Conservation (phyloP, 1,140 invertebrate genomes). For the Carposina sasakii region DNA sequence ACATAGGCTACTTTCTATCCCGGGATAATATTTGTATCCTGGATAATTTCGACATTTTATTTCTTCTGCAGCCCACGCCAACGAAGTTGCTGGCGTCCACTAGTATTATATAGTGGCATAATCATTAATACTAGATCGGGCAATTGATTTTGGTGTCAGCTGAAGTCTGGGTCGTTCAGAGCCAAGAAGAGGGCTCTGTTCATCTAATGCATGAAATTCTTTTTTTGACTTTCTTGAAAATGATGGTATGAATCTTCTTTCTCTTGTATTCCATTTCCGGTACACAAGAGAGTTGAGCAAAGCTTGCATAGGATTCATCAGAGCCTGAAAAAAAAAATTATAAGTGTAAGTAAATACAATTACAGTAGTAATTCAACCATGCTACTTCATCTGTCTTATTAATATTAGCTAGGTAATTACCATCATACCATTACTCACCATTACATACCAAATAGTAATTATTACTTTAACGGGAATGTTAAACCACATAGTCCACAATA, state of each 20-base stretch:
- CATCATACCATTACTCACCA: slow-evolving; percentile 73
- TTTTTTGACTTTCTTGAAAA: slow-evolving; percentile 32
- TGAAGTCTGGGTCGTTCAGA: slow-evolving; percentile 55
- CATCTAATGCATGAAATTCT: slow-evolving; percentile 46
- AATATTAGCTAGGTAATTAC: slow-evolving; percentile 10
- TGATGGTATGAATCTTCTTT: slow-evolving; percentile 36
- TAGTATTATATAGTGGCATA: slow-evolving; percentile 44
- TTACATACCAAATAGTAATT: slow-evolving; percentile 84
- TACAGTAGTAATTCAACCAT: neutral
- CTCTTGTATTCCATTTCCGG: slow-evolving; percentile 74
- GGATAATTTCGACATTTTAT: no score
- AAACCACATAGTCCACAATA: slow-evolving; percentile 85
- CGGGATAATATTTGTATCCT: no score
- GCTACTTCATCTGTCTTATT: neutral
- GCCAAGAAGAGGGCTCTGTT: slow-evolving; percentile 54
- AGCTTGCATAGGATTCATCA: slow-evolving; percentile 87
- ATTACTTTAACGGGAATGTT: slow-evolving; percentile 78
- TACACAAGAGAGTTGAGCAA: slow-evolving; percentile 86
- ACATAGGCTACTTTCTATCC: no score
- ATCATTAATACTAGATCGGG: slow-evolving; percentile 47
- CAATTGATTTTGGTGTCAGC: slow-evolving; percentile 39
- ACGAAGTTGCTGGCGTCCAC: neutral
- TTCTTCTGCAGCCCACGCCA: no score
- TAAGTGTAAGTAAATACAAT: neutral
- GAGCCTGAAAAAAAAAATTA: slow-evolving; percentile 74